Evolutionary conservation across 1,140 invertebrate species (phyloP).

Genomic region (Saxidomus purpurata): DNA sequence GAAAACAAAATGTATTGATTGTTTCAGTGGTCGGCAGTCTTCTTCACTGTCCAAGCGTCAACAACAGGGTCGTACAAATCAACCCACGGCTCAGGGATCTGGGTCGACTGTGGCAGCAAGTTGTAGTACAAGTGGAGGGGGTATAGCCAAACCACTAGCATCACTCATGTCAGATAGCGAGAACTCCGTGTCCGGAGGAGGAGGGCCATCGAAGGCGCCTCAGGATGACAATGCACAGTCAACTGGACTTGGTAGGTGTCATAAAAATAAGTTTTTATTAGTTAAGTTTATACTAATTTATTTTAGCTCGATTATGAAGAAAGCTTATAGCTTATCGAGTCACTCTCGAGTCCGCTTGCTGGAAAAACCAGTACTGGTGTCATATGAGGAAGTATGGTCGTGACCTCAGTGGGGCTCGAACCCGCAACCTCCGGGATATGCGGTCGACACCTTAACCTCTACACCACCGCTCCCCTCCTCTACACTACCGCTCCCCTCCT

Average conservation of each 20-base stretch:
- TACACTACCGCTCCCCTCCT: no score
- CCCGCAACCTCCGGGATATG: no score
- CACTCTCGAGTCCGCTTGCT: no score
- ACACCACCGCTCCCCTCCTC: no score
- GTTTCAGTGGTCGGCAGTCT: constrained; percentile 87
- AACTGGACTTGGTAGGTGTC: constrained; percentile 47
- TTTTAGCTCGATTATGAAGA: no score
- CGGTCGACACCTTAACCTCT: no score
- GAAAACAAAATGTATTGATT: no score
- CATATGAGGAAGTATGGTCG: no score
- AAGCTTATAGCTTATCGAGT: no score
- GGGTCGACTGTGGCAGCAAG: constrained; percentile 66
- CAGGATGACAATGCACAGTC: constrained; percentile 52
- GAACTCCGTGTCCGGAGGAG: constrained; percentile 57
- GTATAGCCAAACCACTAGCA: constrained; percentile 53
- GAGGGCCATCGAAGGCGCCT: constrained; percentile 42
- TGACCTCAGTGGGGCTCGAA: no score
- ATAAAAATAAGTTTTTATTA: not conserved
- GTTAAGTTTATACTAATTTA: no score
- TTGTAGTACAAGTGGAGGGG: constrained; percentile 62
- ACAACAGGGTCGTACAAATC: constrained; percentile 4
- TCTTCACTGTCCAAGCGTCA: constrained; percentile 59
- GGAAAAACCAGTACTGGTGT: no score
- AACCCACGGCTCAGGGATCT: constrained; percentile 23
- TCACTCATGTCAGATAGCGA: constrained; percentile 58